Conservation (phyloP, 2,797 vertebrate species). For the Dipus sagitta region DNA sequence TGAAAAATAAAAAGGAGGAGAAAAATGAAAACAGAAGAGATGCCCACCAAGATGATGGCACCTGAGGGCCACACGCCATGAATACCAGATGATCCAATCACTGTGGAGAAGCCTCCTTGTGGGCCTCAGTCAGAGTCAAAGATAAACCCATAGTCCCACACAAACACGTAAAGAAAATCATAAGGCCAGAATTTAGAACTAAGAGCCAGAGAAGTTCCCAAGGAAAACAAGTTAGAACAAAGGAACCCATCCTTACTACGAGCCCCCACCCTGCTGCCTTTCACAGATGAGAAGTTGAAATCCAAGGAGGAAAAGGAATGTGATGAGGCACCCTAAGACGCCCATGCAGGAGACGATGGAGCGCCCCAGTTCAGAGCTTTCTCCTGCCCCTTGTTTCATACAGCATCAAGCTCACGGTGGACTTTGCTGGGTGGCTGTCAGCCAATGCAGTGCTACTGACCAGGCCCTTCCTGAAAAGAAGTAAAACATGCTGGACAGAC, state of each 20-base stretch:
- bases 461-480: not conserved
- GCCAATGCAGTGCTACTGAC: not conserved
- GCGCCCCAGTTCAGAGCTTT: not conserved
- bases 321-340: not conserved
- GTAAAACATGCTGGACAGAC: not conserved
- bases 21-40: slow-evolving; percentile 60
- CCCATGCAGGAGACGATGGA: not conserved
- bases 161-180: slow-evolving; percentile 69
- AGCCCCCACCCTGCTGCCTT: not conserved
- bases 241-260: not conserved
- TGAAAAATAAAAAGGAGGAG: slow-evolving; percentile 5
- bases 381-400: not conserved
- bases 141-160: not conserved
- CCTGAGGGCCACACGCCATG: not conserved
- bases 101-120: not conserved
- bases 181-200: slow-evolving; percentile 65
- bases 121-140: not conserved
- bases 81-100: not conserved
- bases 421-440: not conserved
- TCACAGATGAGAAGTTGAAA: slow-evolving; percentile 14
- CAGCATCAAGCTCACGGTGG: not conserved
- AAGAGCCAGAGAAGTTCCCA: slow-evolving; percentile 72
- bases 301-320: slow-evolving; percentile 2
- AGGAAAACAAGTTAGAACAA: slow-evolving; percentile 50
- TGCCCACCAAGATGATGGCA: not conserved